Evolutionary conservation across 2,113 vertebrate species (phyloP).

Genomic region (Leptobrachium leishanense): DNA sequence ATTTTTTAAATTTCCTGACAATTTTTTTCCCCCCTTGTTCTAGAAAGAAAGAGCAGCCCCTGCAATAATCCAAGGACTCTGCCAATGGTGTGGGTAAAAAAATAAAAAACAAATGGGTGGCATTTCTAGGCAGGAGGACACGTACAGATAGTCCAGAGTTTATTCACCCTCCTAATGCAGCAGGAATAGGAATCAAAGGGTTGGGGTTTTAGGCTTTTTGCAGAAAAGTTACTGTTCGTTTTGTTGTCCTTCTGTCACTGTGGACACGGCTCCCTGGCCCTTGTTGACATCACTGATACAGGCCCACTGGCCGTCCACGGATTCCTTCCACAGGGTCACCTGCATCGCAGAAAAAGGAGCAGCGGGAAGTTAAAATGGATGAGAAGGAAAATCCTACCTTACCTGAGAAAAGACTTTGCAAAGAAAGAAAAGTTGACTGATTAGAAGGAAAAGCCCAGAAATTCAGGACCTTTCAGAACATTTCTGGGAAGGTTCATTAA

Average conservation of each 20-base stretch:
- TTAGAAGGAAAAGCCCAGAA: no score
- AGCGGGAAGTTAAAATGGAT: no score
- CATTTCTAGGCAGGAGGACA: neutral
- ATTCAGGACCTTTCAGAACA: no score
- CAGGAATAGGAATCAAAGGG: neutral
- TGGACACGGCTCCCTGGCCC: conserved; percentile 86
- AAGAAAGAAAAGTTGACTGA: no score
- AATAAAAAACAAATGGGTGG: no score
- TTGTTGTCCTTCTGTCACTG: conserved; percentile 86
- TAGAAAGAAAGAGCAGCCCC: neutral
- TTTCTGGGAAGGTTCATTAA: no score
- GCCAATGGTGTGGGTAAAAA: neutral
- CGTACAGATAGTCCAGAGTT: conserved; percentile 4
- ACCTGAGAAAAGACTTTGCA: no score
- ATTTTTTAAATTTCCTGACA: neutral
- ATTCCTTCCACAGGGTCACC: conserved; percentile 98
- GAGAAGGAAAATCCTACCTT: no score
- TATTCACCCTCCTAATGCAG: neutral
- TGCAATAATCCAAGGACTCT: neutral
- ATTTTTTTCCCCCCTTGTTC: neutral
- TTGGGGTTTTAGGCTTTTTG: neutral
- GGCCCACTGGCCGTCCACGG: conserved; percentile 89
- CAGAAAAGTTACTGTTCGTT: conserved; percentile 82
- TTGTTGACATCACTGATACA: conserved; percentile 98
- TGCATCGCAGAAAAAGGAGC: conserved; percentile 53